Evolutionary conservation across 2,888 invertebrate genomes (phyloP), one percentile per base, ranked within the genome.

Genomic region (Selenia dentaria): DNA sequence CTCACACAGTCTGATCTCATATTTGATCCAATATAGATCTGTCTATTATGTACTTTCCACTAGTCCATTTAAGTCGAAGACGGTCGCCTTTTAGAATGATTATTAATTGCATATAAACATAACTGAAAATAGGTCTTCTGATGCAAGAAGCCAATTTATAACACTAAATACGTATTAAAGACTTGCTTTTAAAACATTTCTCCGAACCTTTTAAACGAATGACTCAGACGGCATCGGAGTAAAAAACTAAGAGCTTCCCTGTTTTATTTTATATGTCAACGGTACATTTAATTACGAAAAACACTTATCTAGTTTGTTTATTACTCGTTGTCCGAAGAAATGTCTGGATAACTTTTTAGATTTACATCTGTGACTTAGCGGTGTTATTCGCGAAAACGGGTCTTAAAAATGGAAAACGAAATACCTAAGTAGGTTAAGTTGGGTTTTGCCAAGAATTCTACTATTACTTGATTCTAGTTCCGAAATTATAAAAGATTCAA

Each of bases 201-300:
- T 57, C 22, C 44, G 58, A 58, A 57, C 37, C 35, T 50, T n/a
- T 45, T 54, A 60, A 62, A 46, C 52, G 56, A 57, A 57, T 50
- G 57, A 54, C 36, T 51, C 34, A 42, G 55, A 67, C 61, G 64
- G 64, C 62, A 68, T 64, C 63, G 63, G 57, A 56, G 51, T 60
- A 67, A 67, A 64, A 65, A 63, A 62, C 60, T 67, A 67, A 74
- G 72, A 74, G 71, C 67, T 69, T 69, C 65, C 55, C 24, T 49
- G 39, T 34, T 38, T 53, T 49, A 44, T 31, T 54, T 43, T 46
- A 35, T 43, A 48, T 57, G 36, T 48, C 43, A 49, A 34, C 35
- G 48, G 33, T 58, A 40, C 50, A 62, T 52, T 64, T 64, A 65
- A 65, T 70, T 61, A 65, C 59, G 46, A 58, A 56, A 62, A 32